Conservation (phyloP, 2,888 invertebrate genomes). For the Sarcophaga subvicina region DNA sequence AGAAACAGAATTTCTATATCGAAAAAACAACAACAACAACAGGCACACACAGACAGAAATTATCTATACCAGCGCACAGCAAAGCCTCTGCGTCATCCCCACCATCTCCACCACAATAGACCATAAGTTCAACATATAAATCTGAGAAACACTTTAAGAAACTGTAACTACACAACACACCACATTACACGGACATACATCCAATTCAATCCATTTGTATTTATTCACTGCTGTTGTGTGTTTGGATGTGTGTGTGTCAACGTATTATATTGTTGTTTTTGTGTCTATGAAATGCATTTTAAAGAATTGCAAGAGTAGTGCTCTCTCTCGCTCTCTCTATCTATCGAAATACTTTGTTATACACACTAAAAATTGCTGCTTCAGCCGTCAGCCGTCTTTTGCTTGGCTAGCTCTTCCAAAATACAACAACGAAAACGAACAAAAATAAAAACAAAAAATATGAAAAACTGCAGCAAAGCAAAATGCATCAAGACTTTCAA, state of each 20-base stretch:
- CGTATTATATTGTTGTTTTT: slow-evolving; percentile 42
- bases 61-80: slow-evolving; percentile 61
- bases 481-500: slow-evolving; percentile 51
- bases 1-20: slow-evolving; percentile 47
- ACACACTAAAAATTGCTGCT: neutral
- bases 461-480: slow-evolving; percentile 7
- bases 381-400: too few relatives aligned
- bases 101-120: neutral
- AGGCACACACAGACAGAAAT: slow-evolving; percentile 22
- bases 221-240: slow-evolving; percentile 13
- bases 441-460: slow-evolving; percentile 1
- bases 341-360: neutral
- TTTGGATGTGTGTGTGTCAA: neutral
- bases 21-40: slow-evolving; percentile 18
- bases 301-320: slow-evolving; percentile 17
- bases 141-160: too few relatives aligned
- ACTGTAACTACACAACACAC: neutral
- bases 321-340: too few relatives aligned
- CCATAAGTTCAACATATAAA: too few relatives aligned
- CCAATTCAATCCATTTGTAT: slow-evolving; percentile 20
- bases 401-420: neutral
- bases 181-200: slow-evolving; percentile 18
- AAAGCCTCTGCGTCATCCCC: slow-evolving; percentile 14
- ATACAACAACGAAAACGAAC: slow-evolving; percentile 6
- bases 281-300: slow-evolving; percentile 54